Evolutionary conservation across 2,888 invertebrate genomes (phyloP).

Genomic region (Odontomyia ornata): DNA sequence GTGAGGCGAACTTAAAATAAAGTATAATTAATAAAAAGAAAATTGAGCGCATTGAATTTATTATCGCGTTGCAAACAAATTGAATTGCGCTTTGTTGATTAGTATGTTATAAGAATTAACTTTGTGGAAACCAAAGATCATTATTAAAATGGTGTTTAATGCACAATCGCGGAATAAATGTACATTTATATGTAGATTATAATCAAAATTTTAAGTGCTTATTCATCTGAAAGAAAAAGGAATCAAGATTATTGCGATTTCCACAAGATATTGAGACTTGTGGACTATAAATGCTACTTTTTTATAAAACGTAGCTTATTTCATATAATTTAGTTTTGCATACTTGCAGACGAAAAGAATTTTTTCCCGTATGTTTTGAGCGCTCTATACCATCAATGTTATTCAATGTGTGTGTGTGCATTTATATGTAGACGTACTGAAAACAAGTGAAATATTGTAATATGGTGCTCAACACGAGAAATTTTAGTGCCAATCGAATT

Average conservation of each 20-base stretch:
- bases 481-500: slow-evolving; percentile 39
- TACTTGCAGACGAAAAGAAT: neutral
- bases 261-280: neutral
- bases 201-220: neutral
- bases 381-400: no score
- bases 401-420: neutral
- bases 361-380: no score
- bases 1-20: neutral
- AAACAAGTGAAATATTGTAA: neutral
- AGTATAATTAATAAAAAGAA: neutral
- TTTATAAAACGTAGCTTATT: neutral
- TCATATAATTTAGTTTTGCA: neutral
- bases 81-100: slow-evolving; percentile 2
- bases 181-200: neutral
- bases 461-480: slow-evolving; percentile 34
- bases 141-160: neutral
- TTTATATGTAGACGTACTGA: neutral
- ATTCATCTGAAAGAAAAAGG: neutral
- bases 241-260: no score
- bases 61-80: neutral
- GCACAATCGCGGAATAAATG: slow-evolving; percentile 20
- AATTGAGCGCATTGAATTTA: neutral
- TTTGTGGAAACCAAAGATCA: neutral
- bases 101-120: neutral
- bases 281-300: neutral